Conservation (phyloP, 1,140 invertebrate genomes). For the Halesus radiatus region DNA sequence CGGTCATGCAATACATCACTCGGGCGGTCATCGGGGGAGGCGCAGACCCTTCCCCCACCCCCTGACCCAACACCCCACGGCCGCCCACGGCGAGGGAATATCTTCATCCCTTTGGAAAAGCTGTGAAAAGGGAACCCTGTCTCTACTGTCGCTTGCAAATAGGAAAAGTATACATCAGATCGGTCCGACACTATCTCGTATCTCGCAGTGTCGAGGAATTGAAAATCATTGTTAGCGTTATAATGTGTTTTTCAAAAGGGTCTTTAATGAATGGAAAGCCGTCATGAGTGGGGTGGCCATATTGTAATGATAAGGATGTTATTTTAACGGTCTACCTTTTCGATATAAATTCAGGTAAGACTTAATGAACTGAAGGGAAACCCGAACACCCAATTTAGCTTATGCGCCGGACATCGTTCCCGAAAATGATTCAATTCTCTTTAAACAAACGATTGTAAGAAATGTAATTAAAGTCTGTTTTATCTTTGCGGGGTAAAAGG, state of each 20-base stretch:
- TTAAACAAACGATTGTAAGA: background rate
- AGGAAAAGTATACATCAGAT: slow-evolving; percentile 27
- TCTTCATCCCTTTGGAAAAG: slow-evolving; percentile 36
- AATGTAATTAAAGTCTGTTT: background rate
- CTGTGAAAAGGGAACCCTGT: slow-evolving; percentile 23
- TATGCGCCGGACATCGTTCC: slow-evolving; percentile 2
- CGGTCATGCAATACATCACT: slow-evolving; percentile 50
- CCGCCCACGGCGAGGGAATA: background rate
- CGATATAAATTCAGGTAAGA: background rate
- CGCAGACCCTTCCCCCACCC: background rate
- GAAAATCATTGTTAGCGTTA: slow-evolving; percentile 21
- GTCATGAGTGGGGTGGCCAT: background rate
- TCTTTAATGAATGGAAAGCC: slow-evolving; percentile 22
- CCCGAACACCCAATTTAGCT: background rate
- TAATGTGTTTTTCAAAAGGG: slow-evolving; percentile 18
- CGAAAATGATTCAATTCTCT: background rate
- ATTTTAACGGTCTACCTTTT: slow-evolving; percentile 17
- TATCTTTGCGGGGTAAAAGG: background rate
- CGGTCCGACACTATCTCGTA: slow-evolving; percentile 4
- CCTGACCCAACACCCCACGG: background rate
- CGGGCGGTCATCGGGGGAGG: slow-evolving; percentile 30
- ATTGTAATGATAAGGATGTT: slow-evolving; percentile 10
- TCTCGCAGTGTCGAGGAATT: slow-evolving; percentile 15
- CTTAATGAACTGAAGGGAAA: slow-evolving; percentile 8
- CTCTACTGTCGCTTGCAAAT: slow-evolving; percentile 28